phyloP scores from a whole-genome alignment of 2,888 invertebrate genomes.

The Capitulum mitella region DNA sequence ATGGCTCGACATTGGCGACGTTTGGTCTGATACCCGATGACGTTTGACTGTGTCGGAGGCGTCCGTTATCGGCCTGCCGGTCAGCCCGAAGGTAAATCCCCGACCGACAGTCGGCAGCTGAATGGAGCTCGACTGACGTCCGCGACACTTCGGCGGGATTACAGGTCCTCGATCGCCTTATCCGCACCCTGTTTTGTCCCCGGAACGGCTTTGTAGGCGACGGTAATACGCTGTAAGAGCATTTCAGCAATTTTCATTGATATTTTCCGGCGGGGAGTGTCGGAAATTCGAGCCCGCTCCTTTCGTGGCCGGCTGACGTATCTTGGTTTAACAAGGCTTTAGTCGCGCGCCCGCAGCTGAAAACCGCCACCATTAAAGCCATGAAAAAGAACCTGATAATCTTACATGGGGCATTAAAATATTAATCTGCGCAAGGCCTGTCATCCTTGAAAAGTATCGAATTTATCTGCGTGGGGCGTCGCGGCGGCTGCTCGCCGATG shows the following conservation, averaged over 20 bases:
- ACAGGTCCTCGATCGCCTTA: slow-evolving; percentile 17
- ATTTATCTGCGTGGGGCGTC: background rate
- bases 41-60: too few species aligned
- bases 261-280: slow-evolving; percentile 11
- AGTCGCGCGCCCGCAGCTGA: background rate
- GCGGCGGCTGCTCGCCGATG: background rate
- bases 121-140: background rate
- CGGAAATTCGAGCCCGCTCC: slow-evolving; percentile 8
- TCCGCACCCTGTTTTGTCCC: background rate
- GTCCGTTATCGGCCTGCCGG: too few species aligned
- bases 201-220: background rate
- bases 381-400: slow-evolving; percentile 18
- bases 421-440: background rate
- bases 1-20: too few species aligned
- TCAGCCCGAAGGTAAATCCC: too few species aligned
- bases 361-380: slow-evolving; percentile 14
- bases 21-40: too few species aligned
- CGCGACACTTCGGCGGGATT: background rate
- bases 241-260: slow-evolving; percentile 23
- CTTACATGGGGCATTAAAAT: background rate
- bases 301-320: background rate
- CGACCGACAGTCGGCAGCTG: too few species aligned
- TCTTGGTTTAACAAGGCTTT: slow-evolving; percentile 21
- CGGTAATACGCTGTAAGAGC: background rate
- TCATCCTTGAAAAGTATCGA: background rate